Base-by-base conservation (phyloP, 2,113 vertebrate species). In the Gobiocypris rarus region DNA sequence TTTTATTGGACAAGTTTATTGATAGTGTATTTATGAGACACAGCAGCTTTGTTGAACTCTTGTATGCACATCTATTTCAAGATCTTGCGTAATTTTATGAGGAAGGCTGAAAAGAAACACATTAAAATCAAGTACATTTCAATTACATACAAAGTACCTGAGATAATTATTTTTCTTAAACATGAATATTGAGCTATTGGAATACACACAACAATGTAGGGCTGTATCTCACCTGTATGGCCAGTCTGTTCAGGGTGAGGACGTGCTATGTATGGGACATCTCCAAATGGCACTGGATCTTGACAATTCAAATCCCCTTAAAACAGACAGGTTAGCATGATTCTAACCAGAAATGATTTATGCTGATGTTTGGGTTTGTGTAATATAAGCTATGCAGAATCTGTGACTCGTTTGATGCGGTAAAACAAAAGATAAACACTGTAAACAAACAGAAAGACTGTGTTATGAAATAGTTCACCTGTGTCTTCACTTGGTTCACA, bases 1-100 rank as follows among this genome's bases (percentile, higher is more conserved):
- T 76, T 63, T 48, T 63, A 19, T 79, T 45, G 4, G 28, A 75
- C 8, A 45, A 63, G 41, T 45, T 59, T 61, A 58, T 63, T 63
- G 14, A 19, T 28, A 26, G 14, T 1, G 13, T 41, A 24, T 34
- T 26, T 58, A n/a, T 6, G 17, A 31, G 74, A 54, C 15, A 50
- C 50, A 41, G 75, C 28, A 76, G 67, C 67, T 70, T 41, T 70
- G 34, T 41, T 69, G 34, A 13, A 31, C 14, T 74, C n/a, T 11
- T 74, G 24, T n/a, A 24, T 19, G 17, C 41, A 17, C 3, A 43
- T 75, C 86, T 91, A 92, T 61, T 31, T 61, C 84, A 69, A 90
- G 87, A 92, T 91, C 88, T 97, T 98, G 86, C 96, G 94, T 89
- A 98, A 91, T 89, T 97, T 97, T 85, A 96, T 93, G 91, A 98